These are phyloP conservation scores for Noctua janthe DNA, from an alignment of 2,888 invertebrate species.

Conservation along the genomic window DNA sequence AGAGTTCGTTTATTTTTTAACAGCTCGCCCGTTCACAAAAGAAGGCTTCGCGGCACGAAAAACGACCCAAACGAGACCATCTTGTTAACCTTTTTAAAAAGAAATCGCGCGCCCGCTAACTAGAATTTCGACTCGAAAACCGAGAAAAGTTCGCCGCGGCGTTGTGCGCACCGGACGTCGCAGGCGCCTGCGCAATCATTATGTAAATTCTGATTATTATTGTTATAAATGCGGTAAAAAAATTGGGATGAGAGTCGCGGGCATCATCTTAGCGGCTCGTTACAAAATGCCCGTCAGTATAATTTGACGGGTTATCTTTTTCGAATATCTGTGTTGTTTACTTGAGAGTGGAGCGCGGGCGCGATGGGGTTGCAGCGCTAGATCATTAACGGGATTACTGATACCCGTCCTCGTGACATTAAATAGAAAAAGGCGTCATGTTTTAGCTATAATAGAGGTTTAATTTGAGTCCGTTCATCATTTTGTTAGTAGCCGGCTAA, in stretches of 20 bases:
- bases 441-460: conserved; percentile 81
- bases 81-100: conserved; percentile 90
- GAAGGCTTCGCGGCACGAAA: conserved; percentile 88
- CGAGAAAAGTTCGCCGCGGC: conserved; percentile 85
- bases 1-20: conserved; percentile 91
- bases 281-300: conserved; percentile 78
- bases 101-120: conserved; percentile 89
- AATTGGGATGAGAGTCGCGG: conserved; percentile 72
- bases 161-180: conserved; percentile 80
- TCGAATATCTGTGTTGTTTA: conserved; percentile 72
- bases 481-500: conserved; percentile 85
- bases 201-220: conserved; percentile 86
- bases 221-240: conserved; percentile 80
- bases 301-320: conserved; percentile 77
- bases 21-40: conserved; percentile 90
- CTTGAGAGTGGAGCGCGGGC: conserved; percentile 63
- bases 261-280: conserved; percentile 78
- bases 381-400: conserved; percentile 78
- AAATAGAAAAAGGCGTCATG: conserved; percentile 78
- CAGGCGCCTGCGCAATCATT: conserved; percentile 88
- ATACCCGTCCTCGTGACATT: conserved; percentile 78
- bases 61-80: conserved; percentile 88
- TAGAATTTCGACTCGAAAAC: conserved; percentile 90
- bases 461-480: conserved; percentile 85
- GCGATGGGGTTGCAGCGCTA: conserved; percentile 69